Conservation (phyloP, 2,113 vertebrate genomes). For the Hyaena hyaena region DNA sequence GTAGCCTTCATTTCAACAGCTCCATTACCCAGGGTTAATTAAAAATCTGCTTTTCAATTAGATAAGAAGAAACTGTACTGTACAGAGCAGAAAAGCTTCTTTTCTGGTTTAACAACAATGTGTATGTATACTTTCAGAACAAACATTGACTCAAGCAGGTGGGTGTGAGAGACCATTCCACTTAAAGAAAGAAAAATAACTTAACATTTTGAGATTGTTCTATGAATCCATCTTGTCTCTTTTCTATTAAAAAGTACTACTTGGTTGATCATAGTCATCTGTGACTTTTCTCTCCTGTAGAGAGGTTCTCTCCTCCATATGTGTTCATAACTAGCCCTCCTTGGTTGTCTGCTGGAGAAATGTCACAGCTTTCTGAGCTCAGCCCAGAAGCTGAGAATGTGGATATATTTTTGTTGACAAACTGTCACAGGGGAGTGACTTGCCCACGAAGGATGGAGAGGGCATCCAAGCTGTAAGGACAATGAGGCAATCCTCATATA, state of each 20-base stretch:
- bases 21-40: slow-evolving; percentile 46
- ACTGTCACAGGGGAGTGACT: background rate
- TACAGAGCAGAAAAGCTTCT: background rate
- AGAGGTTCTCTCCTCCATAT: background rate
- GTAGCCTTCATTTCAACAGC: slow-evolving; percentile 40
- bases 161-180: background rate
- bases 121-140: background rate
- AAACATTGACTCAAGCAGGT: slow-evolving; percentile 38
- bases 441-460: background rate
- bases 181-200: slow-evolving; percentile 37
- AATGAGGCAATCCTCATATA: background rate
- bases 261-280: background rate
- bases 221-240: slow-evolving; percentile 4
- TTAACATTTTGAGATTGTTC: background rate
- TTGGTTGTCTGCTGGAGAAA: background rate
- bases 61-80: background rate
- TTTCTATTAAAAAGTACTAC: background rate
- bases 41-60: slow-evolving; percentile 29
- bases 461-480: background rate
- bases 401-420: background rate
- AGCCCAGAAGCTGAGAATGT: background rate
- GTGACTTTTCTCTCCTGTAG: background rate
- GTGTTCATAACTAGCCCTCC: background rate
- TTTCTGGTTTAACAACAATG: background rate
- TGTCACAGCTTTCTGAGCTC: background rate